These are phyloP conservation scores for Protophormia terraenovae DNA, from an alignment of 2,888 invertebrate genomes.

Conservation along the genomic window DNA sequence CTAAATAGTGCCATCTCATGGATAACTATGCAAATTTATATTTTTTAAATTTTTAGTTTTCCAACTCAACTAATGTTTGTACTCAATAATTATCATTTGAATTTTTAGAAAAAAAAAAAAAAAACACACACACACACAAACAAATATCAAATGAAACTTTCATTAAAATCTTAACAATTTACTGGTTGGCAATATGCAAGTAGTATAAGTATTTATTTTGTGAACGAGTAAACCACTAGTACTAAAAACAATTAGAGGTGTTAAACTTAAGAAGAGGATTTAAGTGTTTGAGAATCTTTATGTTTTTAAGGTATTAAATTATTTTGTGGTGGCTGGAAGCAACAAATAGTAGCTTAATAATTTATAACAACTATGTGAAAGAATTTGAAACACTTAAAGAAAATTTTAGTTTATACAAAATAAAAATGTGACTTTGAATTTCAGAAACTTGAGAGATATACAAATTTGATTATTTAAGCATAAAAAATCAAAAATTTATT, in stretches of 20 bases:
- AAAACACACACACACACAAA: too few species aligned
- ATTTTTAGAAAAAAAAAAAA: not conserved
- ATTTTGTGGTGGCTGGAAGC: not conserved
- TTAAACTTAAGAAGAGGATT: not conserved
- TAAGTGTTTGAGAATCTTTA: not conserved
- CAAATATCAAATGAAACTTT: not conserved
- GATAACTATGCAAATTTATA: conserved; percentile 20
- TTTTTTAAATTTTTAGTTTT: conserved; percentile 15
- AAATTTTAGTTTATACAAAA: not conserved
- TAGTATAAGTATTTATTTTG: conserved; percentile 3
- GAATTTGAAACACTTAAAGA: not conserved
- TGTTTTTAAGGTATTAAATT: not conserved
- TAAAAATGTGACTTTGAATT: not conserved
- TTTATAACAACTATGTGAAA: not conserved
- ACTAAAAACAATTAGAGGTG: conserved; percentile 4
- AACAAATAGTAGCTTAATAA: not conserved
- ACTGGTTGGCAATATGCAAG: not conserved
- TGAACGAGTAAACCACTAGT: not conserved
- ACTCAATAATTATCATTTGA: conserved; percentile 49
- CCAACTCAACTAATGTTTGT: not conserved
- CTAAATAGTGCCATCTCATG: not conserved
- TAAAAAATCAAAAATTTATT: too few species aligned
- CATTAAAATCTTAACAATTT: not conserved
- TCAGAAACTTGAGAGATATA: too few species aligned
- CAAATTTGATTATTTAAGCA: too few species aligned